Evolutionary conservation across 2,797 vertebrate genomes (phyloP).

Genomic region (Hippopotamyrus pictus): DNA sequence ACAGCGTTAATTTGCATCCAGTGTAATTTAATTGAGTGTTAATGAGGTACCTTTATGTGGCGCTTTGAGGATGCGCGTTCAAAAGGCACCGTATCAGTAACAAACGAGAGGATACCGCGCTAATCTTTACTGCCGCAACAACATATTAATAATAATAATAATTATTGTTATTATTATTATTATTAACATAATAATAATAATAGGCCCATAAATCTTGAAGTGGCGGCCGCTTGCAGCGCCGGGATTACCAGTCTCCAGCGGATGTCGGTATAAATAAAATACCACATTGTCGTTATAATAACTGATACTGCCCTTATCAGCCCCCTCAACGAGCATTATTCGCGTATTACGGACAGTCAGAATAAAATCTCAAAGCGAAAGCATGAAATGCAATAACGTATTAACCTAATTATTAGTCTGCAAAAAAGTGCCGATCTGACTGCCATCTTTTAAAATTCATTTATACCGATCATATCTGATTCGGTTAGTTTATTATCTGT

Average conservation of each 20-base stretch:
- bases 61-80: slow-evolving; percentile 52
- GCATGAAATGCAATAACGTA: background rate
- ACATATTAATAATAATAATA: slow-evolving; percentile 25
- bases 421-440: background rate
- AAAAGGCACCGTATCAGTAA: slow-evolving; percentile 16
- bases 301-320: background rate
- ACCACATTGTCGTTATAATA: background rate
- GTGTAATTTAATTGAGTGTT: slow-evolving; percentile 62
- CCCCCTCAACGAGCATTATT: background rate
- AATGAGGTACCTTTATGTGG: slow-evolving; percentile 59
- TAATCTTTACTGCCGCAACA: background rate
- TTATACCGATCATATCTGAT: background rate
- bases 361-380: background rate
- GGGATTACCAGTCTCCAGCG: background rate
- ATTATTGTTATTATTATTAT: background rate
- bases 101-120: slow-evolving; percentile 8
- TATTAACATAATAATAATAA: background rate
- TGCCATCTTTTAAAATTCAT: background rate
- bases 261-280: background rate
- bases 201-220: background rate
- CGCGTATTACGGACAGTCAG: background rate
- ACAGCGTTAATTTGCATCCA: slow-evolving; percentile 56
- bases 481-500: background rate
- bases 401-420: background rate
- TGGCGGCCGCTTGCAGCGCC: background rate